Base-by-base conservation (phyloP, 2,113 vertebrate species). In the Lophotis ruficrista region DNA sequence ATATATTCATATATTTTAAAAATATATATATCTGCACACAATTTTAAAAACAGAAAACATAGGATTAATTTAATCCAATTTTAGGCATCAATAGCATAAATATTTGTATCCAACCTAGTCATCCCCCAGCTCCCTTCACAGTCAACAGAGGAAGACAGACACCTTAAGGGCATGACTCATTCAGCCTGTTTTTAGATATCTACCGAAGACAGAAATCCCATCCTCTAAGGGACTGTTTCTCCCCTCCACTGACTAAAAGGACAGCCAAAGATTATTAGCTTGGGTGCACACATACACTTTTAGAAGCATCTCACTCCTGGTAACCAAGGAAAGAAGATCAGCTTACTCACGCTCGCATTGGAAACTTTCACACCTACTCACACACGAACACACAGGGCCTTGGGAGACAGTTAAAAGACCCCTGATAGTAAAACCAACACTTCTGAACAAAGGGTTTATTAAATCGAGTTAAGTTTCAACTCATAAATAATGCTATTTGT, bases 291-390 rank as follows among this genome's bases (percentile, higher is more conserved):
- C 16, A 35, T 41, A n/a, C 15, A 38, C n/a, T 12, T 84, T 57
- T 48, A 72, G 30, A 13, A 38, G 8, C 7, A 45, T 45, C 38
- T 80, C 24, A n/a, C 35, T 85, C 53, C 33, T 4, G 41, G 33
- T 30, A 87, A 33, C 31, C 5, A 83, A 54, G 20, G 50, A 82
- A 62, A 33, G 27, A 81, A 83, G 17, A 86, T 31, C 27, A 83
- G 17, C 11, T 45, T 73, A 73, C 11, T 25, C n/a, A 72, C 65
- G 53, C 5, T 7, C 8, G 1, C 0, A 0, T 3, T 4, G 4
- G 45, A 70, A 78, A 51, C 33, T 35, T 79, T 85, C 57, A 53
- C 1, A 3, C 16, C 12, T 77, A 50, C 7, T 2, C 31, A 70
- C 10, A 48, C 10, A 38, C 1, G 8, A 85, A 35, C 15, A 61